A percentile compares a stretch with the other conserved stretches of the same genome.
Conservation (phyloP, 2,113 vertebrate species). For the Cyanoliseus patagonus region DNA sequence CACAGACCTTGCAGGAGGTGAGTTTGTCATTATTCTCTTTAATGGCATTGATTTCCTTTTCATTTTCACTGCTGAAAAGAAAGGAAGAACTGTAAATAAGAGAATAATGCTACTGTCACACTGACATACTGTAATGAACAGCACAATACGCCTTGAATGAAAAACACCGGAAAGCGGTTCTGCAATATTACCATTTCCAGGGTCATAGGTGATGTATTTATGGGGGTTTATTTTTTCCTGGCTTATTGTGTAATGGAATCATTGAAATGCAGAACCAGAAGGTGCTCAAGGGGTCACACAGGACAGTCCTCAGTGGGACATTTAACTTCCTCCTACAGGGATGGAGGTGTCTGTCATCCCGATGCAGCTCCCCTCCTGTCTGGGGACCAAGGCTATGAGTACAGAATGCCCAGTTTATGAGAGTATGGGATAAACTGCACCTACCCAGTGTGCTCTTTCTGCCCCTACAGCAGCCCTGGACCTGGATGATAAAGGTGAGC, state of each 20-base stretch:
- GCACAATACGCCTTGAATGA: conserved; percentile 34
- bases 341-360: rapidly evolving
- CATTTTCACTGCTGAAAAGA: conserved; percentile 59
- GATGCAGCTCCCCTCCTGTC: rapidly evolving
- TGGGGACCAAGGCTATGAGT: rapidly evolving
- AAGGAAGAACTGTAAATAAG: conserved; percentile 69
- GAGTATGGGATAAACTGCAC: rapidly evolving
- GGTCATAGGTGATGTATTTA: conserved; percentile 16
- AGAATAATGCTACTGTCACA: conserved; percentile 63
- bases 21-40: conserved; percentile 67
- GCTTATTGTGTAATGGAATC: not conserved
- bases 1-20: conserved; percentile 45
- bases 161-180: conserved; percentile 28
- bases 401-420: not conserved
- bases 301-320: not conserved
- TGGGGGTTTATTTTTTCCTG: not conserved
- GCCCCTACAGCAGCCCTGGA: not conserved
- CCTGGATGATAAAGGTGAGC: rapidly evolving
- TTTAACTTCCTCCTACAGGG: not conserved
- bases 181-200: not conserved
- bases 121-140: conserved; percentile 55
- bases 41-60: conserved; percentile 72
- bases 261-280: not conserved
- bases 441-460: not conserved
- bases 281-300: not conserved